These are phyloP conservation scores for Arion vulgaris DNA, from an alignment of 1,140 invertebrate genomes.

Conservation along the genomic window DNA sequence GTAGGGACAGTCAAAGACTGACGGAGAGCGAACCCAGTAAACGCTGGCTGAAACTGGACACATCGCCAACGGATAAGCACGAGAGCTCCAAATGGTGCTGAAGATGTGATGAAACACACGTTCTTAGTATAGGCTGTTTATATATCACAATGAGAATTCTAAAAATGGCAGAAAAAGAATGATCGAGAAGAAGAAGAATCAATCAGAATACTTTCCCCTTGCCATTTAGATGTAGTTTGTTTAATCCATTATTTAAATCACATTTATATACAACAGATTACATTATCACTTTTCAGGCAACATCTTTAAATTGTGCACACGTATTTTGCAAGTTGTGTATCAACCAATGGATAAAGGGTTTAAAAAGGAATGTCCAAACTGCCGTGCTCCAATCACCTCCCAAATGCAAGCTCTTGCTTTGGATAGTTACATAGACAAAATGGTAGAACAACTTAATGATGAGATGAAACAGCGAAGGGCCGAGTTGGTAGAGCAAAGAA, in stretches of 20 bases:
- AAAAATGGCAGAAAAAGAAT: too few relatives aligned
- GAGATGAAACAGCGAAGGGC: slow-evolving; percentile 62
- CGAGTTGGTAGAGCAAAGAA: slow-evolving; percentile 56
- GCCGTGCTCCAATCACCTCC: slow-evolving; percentile 74
- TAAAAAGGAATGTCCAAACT: slow-evolving; percentile 83
- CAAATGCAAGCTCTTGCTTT: slow-evolving; percentile 70
- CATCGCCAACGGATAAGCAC: too few relatives aligned
- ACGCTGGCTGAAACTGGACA: too few relatives aligned
- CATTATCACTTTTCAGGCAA: slow-evolving; percentile 73
- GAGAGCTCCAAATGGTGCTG: too few relatives aligned
- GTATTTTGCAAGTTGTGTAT: slow-evolving; percentile 86
- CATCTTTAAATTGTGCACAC: slow-evolving; percentile 83
- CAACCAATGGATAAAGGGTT: slow-evolving; percentile 81
- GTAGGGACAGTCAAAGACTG: too few relatives aligned
- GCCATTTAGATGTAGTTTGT: too few relatives aligned
- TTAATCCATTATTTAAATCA: not conserved
- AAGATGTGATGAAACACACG: too few relatives aligned
- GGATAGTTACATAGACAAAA: slow-evolving; percentile 77
- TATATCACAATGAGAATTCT: too few relatives aligned
- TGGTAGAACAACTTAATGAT: slow-evolving; percentile 74
- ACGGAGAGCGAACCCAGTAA: too few relatives aligned
- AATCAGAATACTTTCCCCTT: too few relatives aligned
- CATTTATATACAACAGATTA: not conserved
- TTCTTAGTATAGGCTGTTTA: too few relatives aligned
- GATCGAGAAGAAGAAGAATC: too few relatives aligned